Base-by-base conservation (phyloP, 2,888 invertebrate species). In the Lepidochrysops patricia region DNA sequence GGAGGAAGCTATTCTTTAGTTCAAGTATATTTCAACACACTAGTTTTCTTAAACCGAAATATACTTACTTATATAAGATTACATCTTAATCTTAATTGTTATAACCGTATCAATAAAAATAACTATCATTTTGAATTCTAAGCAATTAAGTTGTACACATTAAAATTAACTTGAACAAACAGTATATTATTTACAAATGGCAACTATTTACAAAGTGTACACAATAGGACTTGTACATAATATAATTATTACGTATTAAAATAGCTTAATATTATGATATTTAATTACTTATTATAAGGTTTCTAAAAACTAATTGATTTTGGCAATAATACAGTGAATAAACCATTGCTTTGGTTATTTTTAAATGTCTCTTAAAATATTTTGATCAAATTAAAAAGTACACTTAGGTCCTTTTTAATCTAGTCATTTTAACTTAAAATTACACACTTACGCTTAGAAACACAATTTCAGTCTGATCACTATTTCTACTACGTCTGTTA, bases 301-400 rank as follows among this genome's bases (percentile, higher is more conserved):
- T 19, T 43, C 13, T 32, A 48, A 48, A 19, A 27, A 13, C 43
- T 49, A 60, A 37, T 25, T 23, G 48, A 58, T 56, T 57, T 57
- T 60, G 34, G 54, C 50, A 15, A 43, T 57, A 62, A 59, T 61
- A 60, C 63, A 66, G 27, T 54, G 57, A 67, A 61, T 65, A 67
- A 66, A 66, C 66, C 69, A 70, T 72, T 71, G 76, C 78, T 80
- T 80, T 80, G 77, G 76, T 77, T 75, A 69, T 71, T 69, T 57
- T 54, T 49, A 58, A 29, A 50, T 35, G 37, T 58, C 57, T 61
- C 61, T 43, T 19, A 61, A 48, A 65, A 64, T 63, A 64, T 63
- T 63, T 62, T 68, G 74, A 70, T 78, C 79, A 83, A 81, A 83
- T 77, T 77, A 77, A 81, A 77, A 80, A 79, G 75, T 76, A 72